Evolutionary conservation across 2,888 invertebrate species (phyloP), one percentile per base, ranked within the genome.

Genomic region (Tetropium fuscum): DNA sequence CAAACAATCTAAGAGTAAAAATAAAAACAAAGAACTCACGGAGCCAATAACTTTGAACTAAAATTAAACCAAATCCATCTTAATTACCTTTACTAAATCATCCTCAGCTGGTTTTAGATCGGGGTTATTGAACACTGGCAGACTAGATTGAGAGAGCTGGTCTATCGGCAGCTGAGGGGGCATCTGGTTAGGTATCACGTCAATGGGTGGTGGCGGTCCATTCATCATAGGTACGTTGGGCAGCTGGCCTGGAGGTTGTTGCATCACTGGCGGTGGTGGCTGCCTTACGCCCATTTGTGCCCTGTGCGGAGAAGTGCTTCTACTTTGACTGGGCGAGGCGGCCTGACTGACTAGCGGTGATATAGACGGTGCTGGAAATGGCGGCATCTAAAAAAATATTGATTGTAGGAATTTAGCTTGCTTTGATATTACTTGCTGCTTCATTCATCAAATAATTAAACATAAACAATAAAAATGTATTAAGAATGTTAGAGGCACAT

Each of bases 271-370:
- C 43, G 62, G 63, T 47, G 45, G 53, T 0, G 63, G 65, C 44
- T 69, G 68, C 53, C 63, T 60, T 34, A 71, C 48, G 18, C 58
- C 56, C 45, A 61, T 44, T 5, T 34, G 45, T 11, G 75, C 69
- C 64, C 87, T 80, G 66, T 85, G 86, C 2, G 91, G 91, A 48
- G 91, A 91, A 25, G 86, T 85, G 48, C 90, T 86, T 72, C 91
- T 87, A 73, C 92, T 93, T 77, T 91, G 91, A 60, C 90, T 89
- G 40, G 93, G 93, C 38, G 94, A 93, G 48, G 91, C 89, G 71
- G 87, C 86, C 68, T 88, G 87, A 74, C 88, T 89, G 77, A 91
- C 86, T 80, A 90, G 86, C 7, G 92, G 91, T 44, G 92, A 91
- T 62, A 88, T 82, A 48, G 90, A 86, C 66, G 90, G 87, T 66